These are phyloP conservation scores for Eucera pruinosa DNA, from an alignment of 2,888 invertebrate species.

Conservation along the genomic window DNA sequence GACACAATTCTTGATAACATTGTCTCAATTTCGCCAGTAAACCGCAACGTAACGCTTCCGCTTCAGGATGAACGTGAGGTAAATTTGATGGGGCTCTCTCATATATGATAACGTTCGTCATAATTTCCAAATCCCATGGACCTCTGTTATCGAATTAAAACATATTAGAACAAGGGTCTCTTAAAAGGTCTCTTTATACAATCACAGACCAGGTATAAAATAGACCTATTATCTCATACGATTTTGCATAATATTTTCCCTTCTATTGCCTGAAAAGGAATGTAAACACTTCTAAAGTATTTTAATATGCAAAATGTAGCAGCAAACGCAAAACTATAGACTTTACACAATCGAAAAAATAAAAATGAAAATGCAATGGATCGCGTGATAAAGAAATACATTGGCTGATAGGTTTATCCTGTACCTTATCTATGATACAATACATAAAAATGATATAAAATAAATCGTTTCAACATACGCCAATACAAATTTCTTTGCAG, in stretches of 20 bases:
- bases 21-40: slow-evolving; percentile 93
- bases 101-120: slow-evolving; percentile 95
- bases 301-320: no score
- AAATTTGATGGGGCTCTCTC: slow-evolving; percentile 94
- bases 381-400: no score
- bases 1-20: slow-evolving; percentile 97
- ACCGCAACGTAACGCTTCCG: slow-evolving; percentile 94
- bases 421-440: no score
- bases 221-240: no score
- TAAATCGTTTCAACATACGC: slow-evolving; percentile 85
- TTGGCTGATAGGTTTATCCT: no score
- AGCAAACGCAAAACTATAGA: no score
- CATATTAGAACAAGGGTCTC: slow-evolving; percentile 9
- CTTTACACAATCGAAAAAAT: no score
- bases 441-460: background rate
- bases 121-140: slow-evolving; percentile 97
- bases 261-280: no score
- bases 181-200: background rate
- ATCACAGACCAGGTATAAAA: no score
- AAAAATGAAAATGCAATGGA: no score
- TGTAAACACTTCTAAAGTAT: no score
- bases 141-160: slow-evolving; percentile 85
- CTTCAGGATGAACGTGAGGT: slow-evolving; percentile 97
- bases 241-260: no score
- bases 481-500: slow-evolving; percentile 93